Percentiles rank a stretch among this genome's conserved stretches.
These are phyloP conservation scores for Lampris megalopsis DNA, from an alignment of 2,113 vertebrate species.

Conservation along the genomic window DNA sequence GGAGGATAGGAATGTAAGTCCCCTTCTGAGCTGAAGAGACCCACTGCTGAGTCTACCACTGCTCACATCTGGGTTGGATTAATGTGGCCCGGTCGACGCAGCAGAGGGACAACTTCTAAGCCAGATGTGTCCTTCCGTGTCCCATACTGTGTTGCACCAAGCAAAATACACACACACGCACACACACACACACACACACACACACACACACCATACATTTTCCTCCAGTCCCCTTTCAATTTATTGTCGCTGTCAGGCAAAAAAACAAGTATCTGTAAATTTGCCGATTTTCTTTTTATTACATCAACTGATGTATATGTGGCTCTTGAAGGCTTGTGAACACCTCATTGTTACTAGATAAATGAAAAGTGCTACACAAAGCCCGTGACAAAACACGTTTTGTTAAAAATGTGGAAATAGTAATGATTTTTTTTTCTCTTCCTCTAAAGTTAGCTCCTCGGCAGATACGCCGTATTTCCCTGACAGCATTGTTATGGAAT, in stretches of 20 bases:
- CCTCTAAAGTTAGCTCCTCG: too few relatives aligned
- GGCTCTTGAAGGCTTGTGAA: too few relatives aligned
- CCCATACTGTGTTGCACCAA: conserved; percentile 10
- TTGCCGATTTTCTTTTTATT: too few relatives aligned
- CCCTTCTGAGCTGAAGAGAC: conserved; percentile 41
- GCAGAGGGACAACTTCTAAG: conserved; percentile 1
- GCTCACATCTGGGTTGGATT: conserved; percentile 45
- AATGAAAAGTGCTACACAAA: too few relatives aligned
- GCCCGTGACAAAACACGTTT: too few relatives aligned
- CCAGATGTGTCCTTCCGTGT: conserved; percentile 32
- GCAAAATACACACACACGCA: not conserved
- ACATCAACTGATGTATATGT: too few relatives aligned
- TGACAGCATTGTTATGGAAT: too few relatives aligned
- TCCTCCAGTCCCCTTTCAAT: not conserved
- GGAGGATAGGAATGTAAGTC: conserved; percentile 63
- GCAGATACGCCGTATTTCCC: too few relatives aligned
- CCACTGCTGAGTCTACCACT: conserved; percentile 24
- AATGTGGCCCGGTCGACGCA: conserved; percentile 40
- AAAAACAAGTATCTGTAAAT: too few relatives aligned
- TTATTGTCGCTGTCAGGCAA: not conserved
- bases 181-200: conserved; percentile 9
- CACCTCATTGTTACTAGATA: too few relatives aligned
- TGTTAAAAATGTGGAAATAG: too few relatives aligned
- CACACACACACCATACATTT: not conserved
- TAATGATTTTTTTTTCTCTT: too few relatives aligned